phyloP scores from a whole-genome alignment of 1,140 invertebrate species.

The Hyles vespertilio region DNA sequence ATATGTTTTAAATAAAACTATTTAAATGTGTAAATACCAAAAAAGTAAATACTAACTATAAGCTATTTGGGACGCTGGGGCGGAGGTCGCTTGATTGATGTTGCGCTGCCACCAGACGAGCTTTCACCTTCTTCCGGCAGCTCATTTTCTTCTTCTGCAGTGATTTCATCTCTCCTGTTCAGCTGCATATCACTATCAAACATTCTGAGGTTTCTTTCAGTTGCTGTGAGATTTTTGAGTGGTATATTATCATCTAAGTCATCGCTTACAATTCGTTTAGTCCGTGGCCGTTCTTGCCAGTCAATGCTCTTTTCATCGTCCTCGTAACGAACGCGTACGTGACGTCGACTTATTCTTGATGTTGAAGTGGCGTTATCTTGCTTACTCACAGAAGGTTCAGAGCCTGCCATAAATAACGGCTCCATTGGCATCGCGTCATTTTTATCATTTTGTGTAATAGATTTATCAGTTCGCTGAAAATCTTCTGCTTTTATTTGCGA shows the following conservation, averaged over 20 bases:
- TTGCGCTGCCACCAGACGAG: neutral
- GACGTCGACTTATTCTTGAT: conserved; percentile 6
- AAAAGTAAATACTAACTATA: neutral
- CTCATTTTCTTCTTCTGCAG: conserved; percentile 1
- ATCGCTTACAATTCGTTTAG: neutral
- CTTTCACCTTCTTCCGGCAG: neutral
- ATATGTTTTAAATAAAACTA: too few species aligned
- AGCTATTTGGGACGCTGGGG: neutral
- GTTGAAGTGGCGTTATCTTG: neutral
- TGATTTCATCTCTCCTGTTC: neutral
- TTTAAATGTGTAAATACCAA: too few species aligned
- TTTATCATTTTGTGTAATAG: neutral
- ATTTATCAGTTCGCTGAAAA: neutral
- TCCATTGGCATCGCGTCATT: too few species aligned
- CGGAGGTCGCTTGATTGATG: neutral
- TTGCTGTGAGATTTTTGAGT: neutral
- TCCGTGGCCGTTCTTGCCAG: neutral
- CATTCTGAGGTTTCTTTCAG: neutral
- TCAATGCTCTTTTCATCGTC: conserved; percentile 10
- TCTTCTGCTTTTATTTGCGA: neutral
- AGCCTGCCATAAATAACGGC: too few species aligned
- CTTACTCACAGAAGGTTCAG: neutral
- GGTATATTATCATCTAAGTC: neutral
- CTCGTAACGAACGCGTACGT: conserved; percentile 20
- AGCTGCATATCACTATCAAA: neutral